phyloP scores from a whole-genome alignment of 2,888 invertebrate species.

The Dusona sp. region DNA sequence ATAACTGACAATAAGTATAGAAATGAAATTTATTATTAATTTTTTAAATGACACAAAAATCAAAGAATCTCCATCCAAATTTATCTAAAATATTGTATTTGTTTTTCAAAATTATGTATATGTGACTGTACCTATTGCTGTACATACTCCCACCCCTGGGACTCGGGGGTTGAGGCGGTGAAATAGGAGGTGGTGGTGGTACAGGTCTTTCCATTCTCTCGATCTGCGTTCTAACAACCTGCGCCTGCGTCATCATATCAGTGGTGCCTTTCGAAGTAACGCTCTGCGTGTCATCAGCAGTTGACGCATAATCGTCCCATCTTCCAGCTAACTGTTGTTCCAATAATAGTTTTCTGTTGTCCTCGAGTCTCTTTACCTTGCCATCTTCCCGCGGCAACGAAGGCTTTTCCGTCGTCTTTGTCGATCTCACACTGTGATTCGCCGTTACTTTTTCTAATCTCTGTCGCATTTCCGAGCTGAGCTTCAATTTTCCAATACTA shows the following conservation, averaged over 20 bases:
- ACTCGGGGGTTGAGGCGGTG: conserved; percentile 84
- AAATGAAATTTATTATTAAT: no score
- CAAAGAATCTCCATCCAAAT: no score
- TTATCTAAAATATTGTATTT: not conserved
- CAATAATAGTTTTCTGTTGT: conserved; percentile 93
- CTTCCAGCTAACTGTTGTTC: conserved; percentile 91
- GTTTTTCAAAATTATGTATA: not conserved
- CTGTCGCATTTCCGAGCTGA: conserved; percentile 96
- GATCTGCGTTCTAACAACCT: conserved; percentile 86
- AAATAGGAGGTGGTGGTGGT: conserved; percentile 87
- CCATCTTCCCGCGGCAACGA: conserved; percentile 86
- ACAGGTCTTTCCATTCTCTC: conserved; percentile 87
- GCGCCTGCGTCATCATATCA: conserved; percentile 84
- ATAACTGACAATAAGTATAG: no score
- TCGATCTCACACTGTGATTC: conserved; percentile 93
- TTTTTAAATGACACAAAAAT: no score
- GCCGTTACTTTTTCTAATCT: conserved; percentile 95
- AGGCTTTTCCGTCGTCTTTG: conserved; percentile 90
- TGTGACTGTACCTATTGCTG: conserved; percentile 82
- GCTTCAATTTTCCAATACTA: conserved; percentile 95
- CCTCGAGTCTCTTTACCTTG: conserved; percentile 92
- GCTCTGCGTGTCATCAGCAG: conserved; percentile 83
- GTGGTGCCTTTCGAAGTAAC: conserved; percentile 84
- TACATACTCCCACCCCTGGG: conserved; percentile 85
- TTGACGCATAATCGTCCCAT: conserved; percentile 84